Evolutionary conservation across 2,797 vertebrate genomes (phyloP).

Genomic region (Danio choprae): DNA sequence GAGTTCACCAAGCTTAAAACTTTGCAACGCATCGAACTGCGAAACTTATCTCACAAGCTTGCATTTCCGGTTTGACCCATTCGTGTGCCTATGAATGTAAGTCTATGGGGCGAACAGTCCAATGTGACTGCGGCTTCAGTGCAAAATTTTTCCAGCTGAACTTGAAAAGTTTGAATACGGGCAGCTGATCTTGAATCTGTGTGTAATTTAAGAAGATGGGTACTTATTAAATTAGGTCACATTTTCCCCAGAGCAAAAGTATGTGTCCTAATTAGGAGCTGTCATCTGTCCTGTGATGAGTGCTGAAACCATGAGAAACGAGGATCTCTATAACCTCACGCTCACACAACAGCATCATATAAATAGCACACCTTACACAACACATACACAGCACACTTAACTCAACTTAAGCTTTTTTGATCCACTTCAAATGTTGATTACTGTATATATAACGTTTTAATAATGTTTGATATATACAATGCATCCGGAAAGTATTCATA

Average conservation of each 20-base stretch:
- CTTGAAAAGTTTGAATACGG: neutral
- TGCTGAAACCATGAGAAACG: constrained; percentile 9
- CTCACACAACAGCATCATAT: constrained; percentile 5
- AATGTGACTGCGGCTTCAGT: too few relatives aligned
- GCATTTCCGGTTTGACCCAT: too few relatives aligned
- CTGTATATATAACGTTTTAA: too few relatives aligned
- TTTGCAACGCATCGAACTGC: too few relatives aligned
- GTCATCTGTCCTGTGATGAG: constrained; percentile 41
- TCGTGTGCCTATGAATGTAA: too few relatives aligned
- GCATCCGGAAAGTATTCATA: too few relatives aligned
- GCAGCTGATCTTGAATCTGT: constrained; percentile 3
- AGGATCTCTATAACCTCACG: neutral
- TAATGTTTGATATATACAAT: too few relatives aligned
- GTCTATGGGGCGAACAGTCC: too few relatives aligned
- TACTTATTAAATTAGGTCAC: constrained; percentile 58
- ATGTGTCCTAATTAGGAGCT: constrained; percentile 59
- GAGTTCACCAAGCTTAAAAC: too few relatives aligned
- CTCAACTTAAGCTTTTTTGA: too few relatives aligned
- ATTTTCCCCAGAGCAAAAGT: constrained; percentile 47
- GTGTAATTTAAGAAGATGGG: constrained; percentile 46
- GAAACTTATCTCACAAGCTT: too few relatives aligned
- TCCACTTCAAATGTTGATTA: too few relatives aligned
- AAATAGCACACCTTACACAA: neutral
- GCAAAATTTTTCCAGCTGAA: constrained; percentile 26
- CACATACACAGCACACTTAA: constrained; percentile 17